Percentiles rank a stretch among this genome's conserved stretches.
Conservation (phyloP, 2,113 vertebrate genomes). For the Pelecanoides urinatrix region DNA sequence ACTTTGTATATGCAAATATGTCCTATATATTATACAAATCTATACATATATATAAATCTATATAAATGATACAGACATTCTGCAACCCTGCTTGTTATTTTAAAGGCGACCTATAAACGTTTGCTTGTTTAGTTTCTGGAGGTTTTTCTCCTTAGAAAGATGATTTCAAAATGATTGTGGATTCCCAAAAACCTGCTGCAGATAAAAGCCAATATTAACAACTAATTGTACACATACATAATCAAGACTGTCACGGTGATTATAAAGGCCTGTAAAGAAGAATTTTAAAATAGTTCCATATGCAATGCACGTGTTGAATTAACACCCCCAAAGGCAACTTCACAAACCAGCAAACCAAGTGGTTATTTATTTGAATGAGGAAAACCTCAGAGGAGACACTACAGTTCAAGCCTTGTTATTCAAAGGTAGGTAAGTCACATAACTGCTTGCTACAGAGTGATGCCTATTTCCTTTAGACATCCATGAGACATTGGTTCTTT, state of each 20-base stretch:
- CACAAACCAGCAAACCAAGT: neutral
- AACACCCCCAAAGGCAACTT: neutral
- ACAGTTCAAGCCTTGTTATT: neutral
- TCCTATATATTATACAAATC: neutral
- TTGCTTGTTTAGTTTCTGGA: neutral
- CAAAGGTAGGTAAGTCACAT: neutral
- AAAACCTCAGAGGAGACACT: neutral
- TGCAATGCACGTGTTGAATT: neutral
- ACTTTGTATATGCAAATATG: neutral
- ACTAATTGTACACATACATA: accelerated
- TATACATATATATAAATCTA: neutral
- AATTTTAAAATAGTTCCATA: neutral
- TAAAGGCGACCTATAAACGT: neutral
- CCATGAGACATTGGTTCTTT: neutral
- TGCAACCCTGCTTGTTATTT: neutral
- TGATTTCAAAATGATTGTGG: neutral
- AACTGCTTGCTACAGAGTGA: neutral
- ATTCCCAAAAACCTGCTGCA: neutral
- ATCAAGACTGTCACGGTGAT: neutral
- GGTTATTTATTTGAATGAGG: neutral
- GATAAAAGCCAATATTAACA: neutral
- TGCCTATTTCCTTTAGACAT: neutral
- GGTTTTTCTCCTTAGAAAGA: neutral
- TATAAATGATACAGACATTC: neutral
- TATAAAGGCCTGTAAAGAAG: neutral